Evolutionary conservation across 2,888 invertebrate species (phyloP), one percentile per base, ranked within the genome.

Genomic region (Eulithis testata): DNA sequence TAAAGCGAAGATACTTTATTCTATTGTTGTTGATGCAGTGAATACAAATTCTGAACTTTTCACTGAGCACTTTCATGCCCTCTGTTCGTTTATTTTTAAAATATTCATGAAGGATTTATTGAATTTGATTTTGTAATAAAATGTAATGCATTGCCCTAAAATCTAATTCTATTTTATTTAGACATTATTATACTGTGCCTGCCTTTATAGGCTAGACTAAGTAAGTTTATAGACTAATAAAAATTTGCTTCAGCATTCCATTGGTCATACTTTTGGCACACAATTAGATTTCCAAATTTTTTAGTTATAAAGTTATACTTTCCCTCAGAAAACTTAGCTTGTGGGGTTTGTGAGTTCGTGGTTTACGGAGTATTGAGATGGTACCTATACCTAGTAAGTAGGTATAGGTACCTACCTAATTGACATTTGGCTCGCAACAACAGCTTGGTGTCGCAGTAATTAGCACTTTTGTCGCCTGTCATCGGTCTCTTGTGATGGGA

Each of bases 381-480:
- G n/a, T 8, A 8, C 4, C 31, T 50, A 1, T 52, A 52, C n/a
- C 5, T 6, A 4, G 43, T 3, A 14, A 11, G 7, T 56, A 31
- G 21, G 37, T 37, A 37, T 8, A 54, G 4, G 49, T 56, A 52
- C 21, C 12, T 51, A 45, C 8, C 62, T 67, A 61, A 61, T 68
- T 53, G 63, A 73, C 61, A 70, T 76, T 83, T 87, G 84, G 84
- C 83, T 78, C 81, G 70, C 72, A 73, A 71, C 63, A 75, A 73
- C 63, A 69, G 76, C 78, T 71, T 80, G 72, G 78, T 83, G 82
- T 83, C 79, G 73, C 71, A 68, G 84, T 83, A 89, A 90, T 90
- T 90, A 90, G 87, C 90, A 88, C 89, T 82, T 88, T 82, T 78
- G 78, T 71, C 81, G 71, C 79, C 86, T 90, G 90, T 90, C 90